Evolutionary conservation across 2,797 vertebrate species (phyloP), one percentile per base, ranked within the genome.

Genomic region (Tokudaia tokunoshimensis): DNA sequence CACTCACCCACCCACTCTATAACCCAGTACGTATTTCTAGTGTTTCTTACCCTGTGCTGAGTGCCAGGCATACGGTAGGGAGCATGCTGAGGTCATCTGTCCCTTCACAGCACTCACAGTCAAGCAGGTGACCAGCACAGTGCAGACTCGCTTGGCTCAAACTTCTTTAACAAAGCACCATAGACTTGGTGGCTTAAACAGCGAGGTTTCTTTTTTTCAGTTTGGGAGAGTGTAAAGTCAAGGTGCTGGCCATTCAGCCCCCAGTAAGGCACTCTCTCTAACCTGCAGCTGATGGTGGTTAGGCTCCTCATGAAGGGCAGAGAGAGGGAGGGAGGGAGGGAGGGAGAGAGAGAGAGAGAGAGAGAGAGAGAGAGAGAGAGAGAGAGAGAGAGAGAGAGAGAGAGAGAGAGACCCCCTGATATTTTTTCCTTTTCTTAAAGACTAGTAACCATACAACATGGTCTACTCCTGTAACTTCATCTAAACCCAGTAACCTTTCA

Each of bases 321-420:
- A 0, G 41, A 1, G 13, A 6, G 14, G 12, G 37, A 8, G n/a
- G n/a, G n/a, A n/a, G n/a, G n/a, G n/a, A n/a, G n/a, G n/a, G 37
- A 55, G 70, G 22, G 10, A 41, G 41, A 41, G 41, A 41, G 31
- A 1, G 26, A 20, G 4, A 0, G 63, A 65, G 29, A 31, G 63
- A 65, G 63, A 29, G 63, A 65, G 63, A 65, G 63, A 29, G 13
- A 34, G 65, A 67, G 65, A 67, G 29, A 65, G 63, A 63, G 63
- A 31, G 11, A 65, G 29, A 65, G 63, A 65, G 63, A 63, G 29
- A 65, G 26, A 65, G 11, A 65, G 63, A 65, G 26, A 14, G 63
- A 63, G 2, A 29, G 61, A 29, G 24, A 12, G 61, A 8, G 29
- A 2, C 37, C 15, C 24, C 41, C 37, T 55, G 12, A 1, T 31